phyloP scores from a whole-genome alignment of 2,113 vertebrate species.

The Oryzias celebensis region DNA sequence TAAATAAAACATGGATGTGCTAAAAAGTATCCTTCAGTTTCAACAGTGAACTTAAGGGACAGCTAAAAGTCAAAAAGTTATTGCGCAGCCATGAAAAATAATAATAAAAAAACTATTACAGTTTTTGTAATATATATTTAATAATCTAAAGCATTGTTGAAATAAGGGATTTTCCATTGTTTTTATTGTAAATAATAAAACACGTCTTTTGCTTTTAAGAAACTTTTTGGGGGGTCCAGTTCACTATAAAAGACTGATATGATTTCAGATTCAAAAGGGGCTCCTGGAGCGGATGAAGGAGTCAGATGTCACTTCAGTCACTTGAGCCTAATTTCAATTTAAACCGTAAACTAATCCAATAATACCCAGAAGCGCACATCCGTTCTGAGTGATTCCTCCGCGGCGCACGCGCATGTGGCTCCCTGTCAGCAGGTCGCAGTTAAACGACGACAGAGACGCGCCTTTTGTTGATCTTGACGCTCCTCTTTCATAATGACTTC shows the following conservation, averaged over 20 bases:
- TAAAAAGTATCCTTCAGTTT: too few relatives aligned
- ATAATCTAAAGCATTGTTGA: too few relatives aligned
- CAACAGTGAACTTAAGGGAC: too few relatives aligned
- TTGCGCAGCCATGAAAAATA: too few relatives aligned
- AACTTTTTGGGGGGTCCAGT: too few relatives aligned
- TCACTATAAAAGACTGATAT: neutral
- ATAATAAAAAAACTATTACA: too few relatives aligned
- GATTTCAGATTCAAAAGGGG: slow-evolving; percentile 5
- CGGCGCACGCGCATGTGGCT: neutral
- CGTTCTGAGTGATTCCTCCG: slow-evolving; percentile 1
- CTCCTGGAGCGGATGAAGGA: slow-evolving; percentile 6
- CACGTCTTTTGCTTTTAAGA: too few relatives aligned
- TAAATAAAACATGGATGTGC: too few relatives aligned
- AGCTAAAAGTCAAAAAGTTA: too few relatives aligned
- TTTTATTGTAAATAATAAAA: too few relatives aligned
- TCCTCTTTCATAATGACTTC: neutral
- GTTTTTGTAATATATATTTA: too few relatives aligned
- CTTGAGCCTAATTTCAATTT: slow-evolving; percentile 22
- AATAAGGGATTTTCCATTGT: too few relatives aligned
- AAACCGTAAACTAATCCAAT: slow-evolving; percentile 34
- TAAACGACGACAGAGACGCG: neutral
- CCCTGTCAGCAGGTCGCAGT: neutral
- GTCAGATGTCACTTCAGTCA: slow-evolving; percentile 14
- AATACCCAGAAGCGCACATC: slow-evolving; percentile 27
- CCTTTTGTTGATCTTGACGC: neutral